phyloP scores from a whole-genome alignment of 1,140 invertebrate genomes.

The Drosophila kurseongensis region DNA sequence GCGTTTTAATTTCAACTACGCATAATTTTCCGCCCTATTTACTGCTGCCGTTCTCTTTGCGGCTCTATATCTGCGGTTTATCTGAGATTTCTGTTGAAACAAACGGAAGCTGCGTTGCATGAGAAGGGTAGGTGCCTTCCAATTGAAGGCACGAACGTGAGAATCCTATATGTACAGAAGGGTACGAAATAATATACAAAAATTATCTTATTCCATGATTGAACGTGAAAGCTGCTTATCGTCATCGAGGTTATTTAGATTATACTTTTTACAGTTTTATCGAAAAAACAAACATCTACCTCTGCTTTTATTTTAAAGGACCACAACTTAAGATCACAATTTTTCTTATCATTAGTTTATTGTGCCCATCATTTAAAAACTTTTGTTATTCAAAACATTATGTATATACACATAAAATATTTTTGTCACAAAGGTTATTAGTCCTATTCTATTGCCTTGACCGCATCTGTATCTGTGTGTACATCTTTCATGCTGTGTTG shows the following conservation, averaged over 20 bases:
- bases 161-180: not conserved
- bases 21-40: constrained; percentile 78
- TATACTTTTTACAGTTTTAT: no score
- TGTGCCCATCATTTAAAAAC: no score
- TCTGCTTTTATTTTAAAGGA: no score
- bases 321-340: no score
- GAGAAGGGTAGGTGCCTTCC: constrained; percentile 4
- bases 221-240: no score
- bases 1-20: constrained; percentile 63
- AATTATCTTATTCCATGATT: no score
- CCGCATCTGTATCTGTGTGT: constrained; percentile 28
- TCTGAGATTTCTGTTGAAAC: constrained; percentile 51
- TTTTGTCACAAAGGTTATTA: no score
- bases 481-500: constrained; percentile 43
- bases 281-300: no score
- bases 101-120: constrained; percentile 54
- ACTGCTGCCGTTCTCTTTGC: constrained; percentile 37
- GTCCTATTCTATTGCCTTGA: constrained; percentile 1
- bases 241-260: no score
- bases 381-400: no score
- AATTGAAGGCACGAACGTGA: constrained; percentile 1
- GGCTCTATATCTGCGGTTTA: constrained; percentile 49
- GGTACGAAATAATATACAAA: not conserved
- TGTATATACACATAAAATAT: no score
- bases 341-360: no score